Evolutionary conservation across 2,113 vertebrate species (phyloP), one percentile per base, ranked within the genome.

Genomic region (Cyprinus carpio): DNA sequence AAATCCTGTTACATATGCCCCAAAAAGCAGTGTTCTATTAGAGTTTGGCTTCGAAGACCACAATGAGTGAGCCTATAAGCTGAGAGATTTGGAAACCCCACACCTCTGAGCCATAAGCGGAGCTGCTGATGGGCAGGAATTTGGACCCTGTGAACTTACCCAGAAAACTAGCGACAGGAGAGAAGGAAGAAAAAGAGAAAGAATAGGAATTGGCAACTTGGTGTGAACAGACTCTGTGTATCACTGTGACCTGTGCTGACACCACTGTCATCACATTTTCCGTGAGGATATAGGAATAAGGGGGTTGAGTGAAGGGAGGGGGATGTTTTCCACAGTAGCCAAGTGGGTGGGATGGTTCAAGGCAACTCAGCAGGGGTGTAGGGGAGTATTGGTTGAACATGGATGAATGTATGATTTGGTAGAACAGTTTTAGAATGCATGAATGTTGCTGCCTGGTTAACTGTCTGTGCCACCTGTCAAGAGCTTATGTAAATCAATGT

Each of bases 181-280:
- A 80, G 77, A 88, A 67, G 86, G 85, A 89, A 87, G 51, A 34
- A 27, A 29, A 67, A 85, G 87, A 89, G 88, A 51, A 37, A 34
- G 81, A 72, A 82, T 37, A 40, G 81, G 49, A 72, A 56, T 56
- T 72, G 81, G 40, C 65, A 85, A 90, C 92, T 94, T 94, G 93
- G 93, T 93, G 94, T 88, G 94, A 96, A 95, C 93, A 92, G 91
- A 87, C 91, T 89, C 91, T 91, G 92, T 92, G 93, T 95, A 95
- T 95, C 94, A 92, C 87, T 49, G 69, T 96, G 95, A 96, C 95
- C 96, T 93, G 93, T 90, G 91, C 91, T 91, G 94, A 95, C 95
- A 95, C 94, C 93, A 92, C 93, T 96, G 95, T 96, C 95, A 94
- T 95, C 95, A 87, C 94, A 89, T 94, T 93, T 93, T 90, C 92